Percentiles rank a stretch among this genome's conserved stretches.
These are phyloP conservation scores for Probosciger aterrimus DNA, from an alignment of 2,113 vertebrate species.

Conservation along the genomic window DNA sequence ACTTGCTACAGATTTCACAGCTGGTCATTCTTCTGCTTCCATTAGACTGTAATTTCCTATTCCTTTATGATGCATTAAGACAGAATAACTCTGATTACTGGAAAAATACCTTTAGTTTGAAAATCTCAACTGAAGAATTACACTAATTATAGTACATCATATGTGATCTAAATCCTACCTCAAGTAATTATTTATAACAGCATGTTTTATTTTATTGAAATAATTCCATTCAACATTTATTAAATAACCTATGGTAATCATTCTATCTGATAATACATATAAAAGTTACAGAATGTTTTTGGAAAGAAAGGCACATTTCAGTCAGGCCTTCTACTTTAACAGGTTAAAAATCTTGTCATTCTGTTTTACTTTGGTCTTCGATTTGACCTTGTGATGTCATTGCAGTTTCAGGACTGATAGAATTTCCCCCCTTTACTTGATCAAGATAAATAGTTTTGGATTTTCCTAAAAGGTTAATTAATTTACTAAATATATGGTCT, in stretches of 20 bases:
- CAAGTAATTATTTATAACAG: neutral
- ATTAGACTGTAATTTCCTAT: neutral
- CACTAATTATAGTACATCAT: neutral
- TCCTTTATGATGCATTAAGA: neutral
- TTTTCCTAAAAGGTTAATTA: neutral
- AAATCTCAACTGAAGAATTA: neutral
- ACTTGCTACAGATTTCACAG: neutral
- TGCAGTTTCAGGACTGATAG: neutral
- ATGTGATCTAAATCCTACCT: neutral
- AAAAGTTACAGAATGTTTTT: neutral
- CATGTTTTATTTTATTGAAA: neutral
- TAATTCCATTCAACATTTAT: neutral
- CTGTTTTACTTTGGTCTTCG: neutral
- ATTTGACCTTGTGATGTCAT: neutral
- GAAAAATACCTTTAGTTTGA: conserved; percentile 26
- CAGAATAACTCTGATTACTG: conserved; percentile 4
- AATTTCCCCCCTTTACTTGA: neutral
- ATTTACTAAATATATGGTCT: neutral
- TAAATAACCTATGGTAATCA: neutral
- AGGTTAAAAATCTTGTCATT: neutral
- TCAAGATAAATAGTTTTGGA: neutral
- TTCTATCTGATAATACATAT: neutral
- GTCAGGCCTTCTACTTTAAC: neutral
- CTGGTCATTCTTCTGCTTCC: neutral
- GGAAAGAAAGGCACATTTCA: neutral